Evolutionary conservation across 1,140 invertebrate species (phyloP).

Genomic region (Cardiocondyla obscurior): DNA sequence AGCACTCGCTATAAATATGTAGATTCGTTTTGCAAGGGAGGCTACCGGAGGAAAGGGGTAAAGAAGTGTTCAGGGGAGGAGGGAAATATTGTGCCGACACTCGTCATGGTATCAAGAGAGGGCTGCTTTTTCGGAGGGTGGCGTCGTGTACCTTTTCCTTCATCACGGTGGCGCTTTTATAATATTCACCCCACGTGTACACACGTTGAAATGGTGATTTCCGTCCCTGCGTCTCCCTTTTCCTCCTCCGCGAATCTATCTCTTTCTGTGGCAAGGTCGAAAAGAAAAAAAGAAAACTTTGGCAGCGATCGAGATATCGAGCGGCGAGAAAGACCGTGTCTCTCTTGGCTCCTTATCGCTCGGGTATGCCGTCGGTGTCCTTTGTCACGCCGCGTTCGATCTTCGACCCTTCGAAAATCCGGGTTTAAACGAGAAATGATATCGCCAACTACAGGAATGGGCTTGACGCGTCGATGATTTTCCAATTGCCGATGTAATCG

Average conservation of each 20-base stretch:
- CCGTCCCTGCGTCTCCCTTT: not conserved
- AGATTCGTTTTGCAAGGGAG: constrained; percentile 62
- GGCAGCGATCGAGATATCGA: constrained; percentile 44
- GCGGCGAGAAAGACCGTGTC: not conserved
- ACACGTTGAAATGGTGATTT: constrained; percentile 57
- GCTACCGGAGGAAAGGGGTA: not conserved
- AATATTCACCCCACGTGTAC: constrained; percentile 77
- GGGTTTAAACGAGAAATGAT: not conserved
- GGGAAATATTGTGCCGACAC: constrained; percentile 39
- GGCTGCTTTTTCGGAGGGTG: constrained; percentile 53
- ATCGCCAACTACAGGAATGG: not conserved
- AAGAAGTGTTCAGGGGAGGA: not conserved
- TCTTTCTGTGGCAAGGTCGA: not conserved
- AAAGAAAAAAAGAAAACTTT: no score
- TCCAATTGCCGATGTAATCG: not conserved
- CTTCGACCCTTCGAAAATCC: not conserved
- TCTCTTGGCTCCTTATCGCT: constrained; percentile 31
- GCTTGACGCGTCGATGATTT: not conserved
- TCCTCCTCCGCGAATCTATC: not conserved
- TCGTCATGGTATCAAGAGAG: constrained; percentile 51
- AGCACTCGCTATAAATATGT: constrained; percentile 79
- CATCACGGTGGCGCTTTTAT: constrained; percentile 71
- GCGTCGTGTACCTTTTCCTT: constrained; percentile 55
- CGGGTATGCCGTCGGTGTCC: not conserved
- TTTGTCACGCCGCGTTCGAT: constrained; percentile 10